A percentile compares a stretch with the other conserved stretches of the same genome.
Conservation (phyloP, 2,888 invertebrate species). For the Amphipyra berbera region DNA sequence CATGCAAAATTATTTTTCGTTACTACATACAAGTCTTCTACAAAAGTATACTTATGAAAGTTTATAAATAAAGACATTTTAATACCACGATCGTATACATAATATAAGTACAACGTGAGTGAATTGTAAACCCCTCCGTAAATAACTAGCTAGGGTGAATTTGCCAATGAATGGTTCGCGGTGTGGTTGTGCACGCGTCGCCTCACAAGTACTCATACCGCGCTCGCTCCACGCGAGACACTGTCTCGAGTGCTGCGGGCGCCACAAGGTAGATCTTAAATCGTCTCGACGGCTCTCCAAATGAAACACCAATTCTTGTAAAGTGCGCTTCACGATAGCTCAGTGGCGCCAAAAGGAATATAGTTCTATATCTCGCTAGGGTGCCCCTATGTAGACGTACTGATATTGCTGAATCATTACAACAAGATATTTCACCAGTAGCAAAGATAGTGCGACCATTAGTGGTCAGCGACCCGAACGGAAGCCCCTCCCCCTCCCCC, state of each 20-base stretch:
- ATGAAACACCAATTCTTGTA: too few relatives aligned
- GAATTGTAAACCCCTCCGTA: slow-evolving; percentile 6
- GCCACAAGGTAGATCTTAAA: slow-evolving; percentile 45
- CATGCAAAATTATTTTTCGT: slow-evolving; percentile 48
- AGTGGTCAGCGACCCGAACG: not conserved
- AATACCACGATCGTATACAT: slow-evolving; percentile 4
- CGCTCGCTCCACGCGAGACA: slow-evolving; percentile 19
- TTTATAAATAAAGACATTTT: slow-evolving; percentile 14
- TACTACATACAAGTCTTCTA: not conserved
- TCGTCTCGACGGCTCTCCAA: slow-evolving; percentile 35
- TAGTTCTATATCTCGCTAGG: not conserved
- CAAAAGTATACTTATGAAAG: not conserved
- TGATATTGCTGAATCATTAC: too few relatives aligned
- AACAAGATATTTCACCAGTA: not conserved
- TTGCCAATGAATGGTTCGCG: not conserved
- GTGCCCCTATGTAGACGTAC: not conserved
- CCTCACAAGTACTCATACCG: slow-evolving; percentile 30
- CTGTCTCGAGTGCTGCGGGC: slow-evolving; percentile 23
- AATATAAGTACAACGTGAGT: not conserved
- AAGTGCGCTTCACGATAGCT: too few relatives aligned
- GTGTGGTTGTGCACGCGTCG: slow-evolving; percentile 46
- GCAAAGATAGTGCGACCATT: not conserved
- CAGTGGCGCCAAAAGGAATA: not conserved
- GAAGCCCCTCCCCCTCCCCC: not conserved
- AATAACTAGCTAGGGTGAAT: not conserved